phyloP scores from a whole-genome alignment of 2,888 invertebrate genomes.

The Caenorhabditis sp. region DNA sequence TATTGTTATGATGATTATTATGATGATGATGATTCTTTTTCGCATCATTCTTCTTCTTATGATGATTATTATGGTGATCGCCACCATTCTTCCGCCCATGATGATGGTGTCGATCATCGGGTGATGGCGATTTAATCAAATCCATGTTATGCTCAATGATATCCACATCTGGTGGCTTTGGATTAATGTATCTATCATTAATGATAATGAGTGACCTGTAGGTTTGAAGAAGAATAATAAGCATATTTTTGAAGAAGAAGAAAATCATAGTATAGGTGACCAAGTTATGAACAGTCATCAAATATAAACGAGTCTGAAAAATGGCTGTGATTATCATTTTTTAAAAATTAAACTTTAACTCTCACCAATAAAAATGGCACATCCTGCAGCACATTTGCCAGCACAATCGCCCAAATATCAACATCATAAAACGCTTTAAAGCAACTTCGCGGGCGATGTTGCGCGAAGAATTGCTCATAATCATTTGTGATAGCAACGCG shows the following conservation, averaged over 20 bases:
- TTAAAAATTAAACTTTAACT: not conserved
- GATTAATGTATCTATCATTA: conserved; percentile 62
- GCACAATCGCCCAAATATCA: conserved; percentile 73
- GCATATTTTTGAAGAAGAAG: conserved; percentile 89
- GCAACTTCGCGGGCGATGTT: conserved; percentile 23
- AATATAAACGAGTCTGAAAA: conserved; percentile 76
- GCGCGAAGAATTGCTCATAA: conserved; percentile 49
- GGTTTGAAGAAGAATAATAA: conserved; percentile 81
- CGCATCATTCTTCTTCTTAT: conserved; percentile 19
- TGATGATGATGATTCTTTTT: not conserved
- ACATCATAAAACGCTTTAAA: conserved; percentile 64
- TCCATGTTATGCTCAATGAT: conserved; percentile 42
- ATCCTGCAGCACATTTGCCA: conserved; percentile 73
- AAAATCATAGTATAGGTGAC: conserved; percentile 95
- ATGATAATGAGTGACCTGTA: conserved; percentile 58
- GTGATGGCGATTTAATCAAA: conserved; percentile 17
- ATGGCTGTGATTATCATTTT: not conserved
- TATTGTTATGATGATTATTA: conserved; percentile 8
- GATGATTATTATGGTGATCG: conserved; percentile 3
- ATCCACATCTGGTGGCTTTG: conserved; percentile 47
- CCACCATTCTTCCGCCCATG: conserved; percentile 2
- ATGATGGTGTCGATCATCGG: conserved; percentile 10
- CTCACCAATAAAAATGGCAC: conserved; percentile 72
- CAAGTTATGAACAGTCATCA: conserved; percentile 86
- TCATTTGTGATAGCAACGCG: conserved; percentile 69